Conservation (phyloP, 1,140 invertebrate genomes). For the Atta texana region DNA sequence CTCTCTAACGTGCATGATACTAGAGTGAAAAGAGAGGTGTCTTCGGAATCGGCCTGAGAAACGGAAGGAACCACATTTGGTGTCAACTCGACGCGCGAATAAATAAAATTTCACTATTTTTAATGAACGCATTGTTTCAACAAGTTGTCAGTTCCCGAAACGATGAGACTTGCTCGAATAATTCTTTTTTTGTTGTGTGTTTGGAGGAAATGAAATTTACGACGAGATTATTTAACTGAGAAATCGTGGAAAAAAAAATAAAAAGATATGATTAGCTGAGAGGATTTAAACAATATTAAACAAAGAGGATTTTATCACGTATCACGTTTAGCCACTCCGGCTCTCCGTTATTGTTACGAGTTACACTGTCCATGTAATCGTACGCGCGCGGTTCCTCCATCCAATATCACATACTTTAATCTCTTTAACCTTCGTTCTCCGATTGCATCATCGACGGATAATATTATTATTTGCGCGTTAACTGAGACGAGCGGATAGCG, state of each 20-base stretch:
- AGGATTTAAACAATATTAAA: no score
- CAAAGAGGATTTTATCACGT: conserved; percentile 15
- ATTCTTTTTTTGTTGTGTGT: background rate
- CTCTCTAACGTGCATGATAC: conserved; percentile 58
- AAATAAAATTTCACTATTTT: conserved; percentile 15
- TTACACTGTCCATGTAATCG: background rate
- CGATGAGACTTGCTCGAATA: background rate
- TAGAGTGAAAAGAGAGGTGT: conserved; percentile 35
- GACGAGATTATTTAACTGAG: background rate
- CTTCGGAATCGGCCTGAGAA: conserved; percentile 47
- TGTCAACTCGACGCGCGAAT: conserved; percentile 19
- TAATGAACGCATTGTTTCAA: background rate
- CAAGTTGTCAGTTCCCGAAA: conserved; percentile 9
- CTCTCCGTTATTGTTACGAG: background rate
- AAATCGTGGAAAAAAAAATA: background rate
- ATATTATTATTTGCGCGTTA: conserved; percentile 20
- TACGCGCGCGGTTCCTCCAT: conserved; percentile 13
- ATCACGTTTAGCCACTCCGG: conserved; percentile 21
- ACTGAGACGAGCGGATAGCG: conserved; percentile 17
- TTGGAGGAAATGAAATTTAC: background rate
- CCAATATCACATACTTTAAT: conserved; percentile 46
- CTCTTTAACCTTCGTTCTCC: conserved; percentile 9
- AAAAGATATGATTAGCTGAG: background rate
- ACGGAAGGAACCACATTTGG: background rate
- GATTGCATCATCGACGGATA: conserved; percentile 36